Conservation (phyloP, 2,113 vertebrate species). For the Rhabdomys dilectus region DNA sequence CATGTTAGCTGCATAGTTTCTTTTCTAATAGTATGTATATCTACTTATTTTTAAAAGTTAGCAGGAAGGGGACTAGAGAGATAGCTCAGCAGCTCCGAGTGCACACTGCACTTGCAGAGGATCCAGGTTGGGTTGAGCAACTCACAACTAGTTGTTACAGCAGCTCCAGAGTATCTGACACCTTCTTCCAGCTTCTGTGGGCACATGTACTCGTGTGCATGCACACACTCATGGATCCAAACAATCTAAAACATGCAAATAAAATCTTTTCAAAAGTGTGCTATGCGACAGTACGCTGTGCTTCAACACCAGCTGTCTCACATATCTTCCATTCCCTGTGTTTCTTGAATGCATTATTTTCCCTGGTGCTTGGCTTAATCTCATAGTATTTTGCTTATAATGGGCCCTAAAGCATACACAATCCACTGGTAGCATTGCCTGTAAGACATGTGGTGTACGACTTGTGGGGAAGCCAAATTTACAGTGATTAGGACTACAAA, state of each 20-base stretch:
- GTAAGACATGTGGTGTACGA: neutral
- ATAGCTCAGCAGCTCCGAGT: neutral
- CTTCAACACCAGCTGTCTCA: neutral
- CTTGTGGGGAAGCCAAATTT: neutral
- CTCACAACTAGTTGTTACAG: neutral
- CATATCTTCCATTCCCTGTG: neutral
- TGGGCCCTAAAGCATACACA: neutral
- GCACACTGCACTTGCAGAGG: neutral
- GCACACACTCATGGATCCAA: neutral
- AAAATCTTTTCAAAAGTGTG: neutral
- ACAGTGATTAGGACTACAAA: neutral
- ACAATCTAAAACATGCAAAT: neutral
- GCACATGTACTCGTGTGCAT: neutral
- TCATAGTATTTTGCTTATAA: neutral
- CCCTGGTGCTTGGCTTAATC: neutral
- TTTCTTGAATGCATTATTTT: neutral
- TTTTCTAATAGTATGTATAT: neutral
- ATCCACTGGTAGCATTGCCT: neutral
- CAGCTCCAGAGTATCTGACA: neutral
- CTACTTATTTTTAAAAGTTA: neutral
- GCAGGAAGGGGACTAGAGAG: neutral
- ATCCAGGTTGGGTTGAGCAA: neutral
- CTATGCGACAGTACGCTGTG: neutral
- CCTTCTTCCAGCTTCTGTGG: neutral
- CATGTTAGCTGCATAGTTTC: neutral